These are phyloP conservation scores for Lacanobia oleracea DNA, from an alignment of 2,888 invertebrate species.

Conservation along the genomic window DNA sequence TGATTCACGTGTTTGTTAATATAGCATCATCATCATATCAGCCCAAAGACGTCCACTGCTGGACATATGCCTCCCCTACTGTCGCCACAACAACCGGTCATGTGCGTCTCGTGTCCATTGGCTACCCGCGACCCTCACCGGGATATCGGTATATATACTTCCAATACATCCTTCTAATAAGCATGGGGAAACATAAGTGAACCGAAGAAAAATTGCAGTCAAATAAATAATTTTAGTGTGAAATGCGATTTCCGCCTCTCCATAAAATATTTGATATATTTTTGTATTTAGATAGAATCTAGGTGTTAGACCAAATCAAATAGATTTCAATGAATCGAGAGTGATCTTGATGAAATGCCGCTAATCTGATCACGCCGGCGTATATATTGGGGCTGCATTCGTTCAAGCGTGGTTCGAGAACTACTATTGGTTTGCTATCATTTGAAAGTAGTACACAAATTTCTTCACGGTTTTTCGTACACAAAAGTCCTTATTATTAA, in stretches of 20 bases:
- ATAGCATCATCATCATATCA: too few species aligned
- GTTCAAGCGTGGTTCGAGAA: constrained; percentile 14
- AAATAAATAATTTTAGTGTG: neutral
- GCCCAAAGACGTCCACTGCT: too few species aligned
- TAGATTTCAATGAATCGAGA: constrained; percentile 26
- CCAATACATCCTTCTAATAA: too few species aligned
- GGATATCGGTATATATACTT: too few species aligned
- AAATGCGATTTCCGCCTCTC: neutral
- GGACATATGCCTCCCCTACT: too few species aligned
- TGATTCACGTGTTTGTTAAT: too few species aligned
- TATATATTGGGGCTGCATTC: constrained; percentile 39
- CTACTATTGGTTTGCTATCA: constrained; percentile 21
- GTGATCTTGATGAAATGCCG: constrained; percentile 38
- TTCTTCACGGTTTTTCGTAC: too few species aligned
- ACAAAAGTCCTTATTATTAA: too few species aligned
- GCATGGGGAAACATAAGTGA: too few species aligned
- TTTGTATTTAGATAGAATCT: constrained; percentile 2
- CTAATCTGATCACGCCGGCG: constrained; percentile 21
- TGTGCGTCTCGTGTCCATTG: too few species aligned
- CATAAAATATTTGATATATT: constrained; percentile 8
- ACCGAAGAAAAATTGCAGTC: neutral
- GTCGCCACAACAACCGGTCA: too few species aligned
- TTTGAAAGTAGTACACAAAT: neutral
- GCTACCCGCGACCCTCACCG: too few species aligned
- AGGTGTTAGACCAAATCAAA: constrained; percentile 29